Conservation (phyloP, 1,140 invertebrate species). For the Leptinotarsa defecta region DNA sequence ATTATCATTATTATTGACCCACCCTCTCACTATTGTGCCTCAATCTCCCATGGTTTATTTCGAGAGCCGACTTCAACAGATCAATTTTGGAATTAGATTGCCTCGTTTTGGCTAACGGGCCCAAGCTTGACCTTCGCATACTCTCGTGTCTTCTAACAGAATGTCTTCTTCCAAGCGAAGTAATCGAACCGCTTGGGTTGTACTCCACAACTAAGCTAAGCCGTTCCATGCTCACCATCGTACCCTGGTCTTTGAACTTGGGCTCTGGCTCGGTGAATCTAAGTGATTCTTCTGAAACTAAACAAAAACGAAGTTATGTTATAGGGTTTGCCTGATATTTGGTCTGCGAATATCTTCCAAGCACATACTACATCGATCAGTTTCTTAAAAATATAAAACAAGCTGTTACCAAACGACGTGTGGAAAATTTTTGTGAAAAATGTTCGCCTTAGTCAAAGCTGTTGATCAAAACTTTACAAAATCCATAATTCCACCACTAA, state of each 20-base stretch:
- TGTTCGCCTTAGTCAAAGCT: too few species aligned
- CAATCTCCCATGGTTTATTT: constrained; percentile 60
- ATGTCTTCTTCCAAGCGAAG: constrained; percentile 66
- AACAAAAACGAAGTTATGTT: background rate
- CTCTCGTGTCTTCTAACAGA: constrained; percentile 57
- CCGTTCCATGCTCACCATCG: constrained; percentile 69
- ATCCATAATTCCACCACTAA: too few species aligned
- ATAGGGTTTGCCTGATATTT: too few species aligned
- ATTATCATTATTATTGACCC: background rate
- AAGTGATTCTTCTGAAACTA: background rate
- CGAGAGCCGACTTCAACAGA: constrained; percentile 65
- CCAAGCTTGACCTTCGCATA: constrained; percentile 59
- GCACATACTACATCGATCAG: too few species aligned
- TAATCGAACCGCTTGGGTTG: constrained; percentile 72
- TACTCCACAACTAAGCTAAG: constrained; percentile 73
- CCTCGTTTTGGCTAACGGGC: constrained; percentile 46
- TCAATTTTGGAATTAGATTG: constrained; percentile 69
- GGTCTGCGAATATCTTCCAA: too few species aligned
- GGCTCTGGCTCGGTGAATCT: constrained; percentile 56
- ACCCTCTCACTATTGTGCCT: constrained; percentile 32
- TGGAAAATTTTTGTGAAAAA: too few species aligned
- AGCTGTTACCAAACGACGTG: too few species aligned
- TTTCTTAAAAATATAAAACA: too few species aligned
- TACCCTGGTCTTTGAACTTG: constrained; percentile 66
- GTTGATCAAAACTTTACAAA: too few species aligned